Evolutionary conservation across 2,113 vertebrate species (phyloP).

Genomic region (Orthochromis malagaraziensis): DNA sequence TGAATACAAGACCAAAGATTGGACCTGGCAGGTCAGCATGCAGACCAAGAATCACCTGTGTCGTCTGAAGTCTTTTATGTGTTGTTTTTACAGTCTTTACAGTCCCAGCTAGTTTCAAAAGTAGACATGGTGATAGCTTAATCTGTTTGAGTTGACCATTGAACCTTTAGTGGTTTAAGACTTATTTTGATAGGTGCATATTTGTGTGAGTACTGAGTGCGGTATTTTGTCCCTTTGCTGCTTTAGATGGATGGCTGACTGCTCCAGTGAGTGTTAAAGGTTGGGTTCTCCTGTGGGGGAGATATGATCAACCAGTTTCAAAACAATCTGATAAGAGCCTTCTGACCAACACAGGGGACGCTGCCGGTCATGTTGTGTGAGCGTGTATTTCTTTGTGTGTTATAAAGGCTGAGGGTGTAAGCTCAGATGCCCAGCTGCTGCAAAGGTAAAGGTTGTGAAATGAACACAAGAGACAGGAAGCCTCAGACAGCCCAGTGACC

Average conservation of each 20-base stretch:
- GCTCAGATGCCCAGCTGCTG: neutral
- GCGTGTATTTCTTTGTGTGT: neutral
- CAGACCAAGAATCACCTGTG: neutral
- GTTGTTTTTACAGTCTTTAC: neutral
- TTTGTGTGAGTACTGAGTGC: neutral
- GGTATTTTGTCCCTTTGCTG: neutral
- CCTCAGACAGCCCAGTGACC: constrained; percentile 21
- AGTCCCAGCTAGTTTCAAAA: neutral
- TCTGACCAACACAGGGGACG: neutral
- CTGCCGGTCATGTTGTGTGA: neutral
- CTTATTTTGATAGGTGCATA: neutral
- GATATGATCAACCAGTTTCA: neutral
- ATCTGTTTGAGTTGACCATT: neutral
- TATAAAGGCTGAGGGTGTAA: neutral
- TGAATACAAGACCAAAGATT: neutral
- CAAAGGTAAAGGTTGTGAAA: constrained; percentile 16
- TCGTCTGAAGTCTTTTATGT: neutral
- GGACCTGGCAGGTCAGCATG: neutral
- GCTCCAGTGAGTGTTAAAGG: neutral
- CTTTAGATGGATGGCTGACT: neutral
- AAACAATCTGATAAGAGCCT: constrained; percentile 17
- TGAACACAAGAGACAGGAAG: neutral
- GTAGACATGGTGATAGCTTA: neutral
- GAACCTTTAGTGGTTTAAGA: neutral
- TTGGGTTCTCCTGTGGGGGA: neutral